Evolutionary conservation across 2,888 invertebrate genomes (phyloP).

Genomic region (Panopea generosa): DNA sequence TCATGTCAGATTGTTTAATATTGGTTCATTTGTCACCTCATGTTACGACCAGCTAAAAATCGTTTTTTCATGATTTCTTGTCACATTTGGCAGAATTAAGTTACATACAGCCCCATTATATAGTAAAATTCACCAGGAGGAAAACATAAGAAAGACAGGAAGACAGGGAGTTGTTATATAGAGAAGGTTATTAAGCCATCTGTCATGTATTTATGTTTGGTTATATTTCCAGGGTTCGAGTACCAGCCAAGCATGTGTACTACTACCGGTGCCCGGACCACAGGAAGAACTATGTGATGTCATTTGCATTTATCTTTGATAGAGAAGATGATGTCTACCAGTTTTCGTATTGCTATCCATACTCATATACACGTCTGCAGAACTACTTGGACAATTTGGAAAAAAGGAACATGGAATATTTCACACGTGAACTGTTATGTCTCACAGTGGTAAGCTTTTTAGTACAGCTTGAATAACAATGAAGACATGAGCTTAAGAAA

Average conservation of each 20-base stretch:
- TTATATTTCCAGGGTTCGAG: slow-evolving; percentile 80
- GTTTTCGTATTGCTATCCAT: slow-evolving; percentile 97
- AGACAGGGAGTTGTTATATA: too few species aligned
- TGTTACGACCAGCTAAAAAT: too few species aligned
- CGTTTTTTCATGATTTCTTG: too few species aligned
- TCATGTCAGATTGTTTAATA: too few species aligned
- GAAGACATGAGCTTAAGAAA: neutral
- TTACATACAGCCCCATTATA: too few species aligned
- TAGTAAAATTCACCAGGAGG: too few species aligned
- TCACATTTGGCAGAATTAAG: too few species aligned
- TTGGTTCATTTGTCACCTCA: too few species aligned
- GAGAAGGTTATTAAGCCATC: neutral
- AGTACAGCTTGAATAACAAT: too few species aligned
- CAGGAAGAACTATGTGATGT: slow-evolving; percentile 94
- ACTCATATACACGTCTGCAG: slow-evolving; percentile 96
- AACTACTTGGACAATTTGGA: slow-evolving; percentile 92
- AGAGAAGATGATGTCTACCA: slow-evolving; percentile 97
- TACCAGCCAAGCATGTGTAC: slow-evolving; percentile 91
- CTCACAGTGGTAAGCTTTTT: slow-evolving; percentile 82
- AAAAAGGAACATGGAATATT: slow-evolving; percentile 87
- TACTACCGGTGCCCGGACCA: slow-evolving; percentile 96
- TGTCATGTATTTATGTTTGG: neutral
- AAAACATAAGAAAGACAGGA: too few species aligned
- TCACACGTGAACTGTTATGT: slow-evolving; percentile 89
- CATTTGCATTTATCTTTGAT: slow-evolving; percentile 97